These are phyloP conservation scores for Zaprionus ornatus DNA, from an alignment of 1,140 invertebrate genomes.

Conservation along the genomic window DNA sequence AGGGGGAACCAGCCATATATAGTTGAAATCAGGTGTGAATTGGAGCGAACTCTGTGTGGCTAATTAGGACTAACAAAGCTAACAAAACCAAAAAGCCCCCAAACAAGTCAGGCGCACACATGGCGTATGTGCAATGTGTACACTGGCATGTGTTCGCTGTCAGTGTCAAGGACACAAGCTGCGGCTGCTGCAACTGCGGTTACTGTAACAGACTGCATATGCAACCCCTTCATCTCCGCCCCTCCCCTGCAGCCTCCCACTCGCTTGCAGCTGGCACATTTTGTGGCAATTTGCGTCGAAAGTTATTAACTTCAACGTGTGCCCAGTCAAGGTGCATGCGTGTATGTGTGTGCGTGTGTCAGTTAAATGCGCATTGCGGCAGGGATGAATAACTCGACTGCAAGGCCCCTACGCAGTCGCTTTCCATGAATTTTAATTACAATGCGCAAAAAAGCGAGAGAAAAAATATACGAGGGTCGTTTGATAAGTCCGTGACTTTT, in stretches of 20 bases:
- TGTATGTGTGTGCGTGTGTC: neutral
- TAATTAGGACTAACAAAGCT: slow-evolving; percentile 73
- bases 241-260: neutral
- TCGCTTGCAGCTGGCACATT: slow-evolving; percentile 31
- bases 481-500: no score
- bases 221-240: neutral
- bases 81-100: slow-evolving; percentile 15
- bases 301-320: slow-evolving; percentile 64
- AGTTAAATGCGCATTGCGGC: neutral
- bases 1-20: neutral
- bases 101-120: slow-evolving; percentile 14
- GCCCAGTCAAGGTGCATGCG: slow-evolving; percentile 3
- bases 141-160: slow-evolving; percentile 31
- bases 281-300: slow-evolving; percentile 59
- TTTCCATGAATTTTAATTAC: slow-evolving; percentile 7
- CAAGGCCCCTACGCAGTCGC: neutral
- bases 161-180: slow-evolving; percentile 54
- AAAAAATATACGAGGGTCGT: no score
- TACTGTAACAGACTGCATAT: slow-evolving; percentile 56
- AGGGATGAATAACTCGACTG: neutral
- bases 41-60: slow-evolving; percentile 31
- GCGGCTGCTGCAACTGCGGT: slow-evolving; percentile 65
- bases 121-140: slow-evolving; percentile 7
- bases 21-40: neutral
- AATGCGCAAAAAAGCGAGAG: neutral